phyloP scores from a whole-genome alignment of 2,888 invertebrate species.

The Apantesis nais region DNA sequence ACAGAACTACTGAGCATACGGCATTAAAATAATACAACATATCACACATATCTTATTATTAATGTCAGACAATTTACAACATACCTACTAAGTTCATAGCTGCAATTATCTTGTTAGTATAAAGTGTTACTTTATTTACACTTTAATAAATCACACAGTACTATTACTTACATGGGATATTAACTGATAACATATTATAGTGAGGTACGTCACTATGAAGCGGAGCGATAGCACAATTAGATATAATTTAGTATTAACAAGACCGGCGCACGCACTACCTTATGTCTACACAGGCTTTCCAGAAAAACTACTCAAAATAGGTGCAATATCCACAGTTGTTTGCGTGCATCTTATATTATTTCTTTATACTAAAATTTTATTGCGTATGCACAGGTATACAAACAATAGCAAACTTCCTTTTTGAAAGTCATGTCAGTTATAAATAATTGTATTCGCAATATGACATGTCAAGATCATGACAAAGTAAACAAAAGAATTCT shows the following conservation, averaged over 20 bases:
- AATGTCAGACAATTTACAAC: neutral
- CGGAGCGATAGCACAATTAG: slow-evolving; percentile 67
- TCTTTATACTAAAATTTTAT: no score
- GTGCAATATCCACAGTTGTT: neutral
- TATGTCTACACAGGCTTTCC: slow-evolving; percentile 25
- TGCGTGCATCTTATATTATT: neutral
- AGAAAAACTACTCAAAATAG: slow-evolving; percentile 26
- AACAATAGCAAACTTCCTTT: no score
- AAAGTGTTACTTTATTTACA: neutral
- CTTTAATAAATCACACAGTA: neutral
- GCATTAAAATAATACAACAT: neutral
- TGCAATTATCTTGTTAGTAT: neutral
- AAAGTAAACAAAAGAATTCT: no score
- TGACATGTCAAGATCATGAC: neutral
- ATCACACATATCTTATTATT: neutral
- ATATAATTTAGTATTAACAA: slow-evolving; percentile 63
- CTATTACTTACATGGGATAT: neutral
- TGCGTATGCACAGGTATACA: no score
- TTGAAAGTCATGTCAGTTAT: no score
- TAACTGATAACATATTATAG: neutral
- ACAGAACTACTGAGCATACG: neutral
- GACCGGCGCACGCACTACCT: slow-evolving; percentile 62
- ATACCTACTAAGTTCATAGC: neutral
- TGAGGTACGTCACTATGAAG: slow-evolving; percentile 59
- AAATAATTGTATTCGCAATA: no score